Conservation (phyloP, 1,140 invertebrate species). For the Neodiprion virginianus region DNA sequence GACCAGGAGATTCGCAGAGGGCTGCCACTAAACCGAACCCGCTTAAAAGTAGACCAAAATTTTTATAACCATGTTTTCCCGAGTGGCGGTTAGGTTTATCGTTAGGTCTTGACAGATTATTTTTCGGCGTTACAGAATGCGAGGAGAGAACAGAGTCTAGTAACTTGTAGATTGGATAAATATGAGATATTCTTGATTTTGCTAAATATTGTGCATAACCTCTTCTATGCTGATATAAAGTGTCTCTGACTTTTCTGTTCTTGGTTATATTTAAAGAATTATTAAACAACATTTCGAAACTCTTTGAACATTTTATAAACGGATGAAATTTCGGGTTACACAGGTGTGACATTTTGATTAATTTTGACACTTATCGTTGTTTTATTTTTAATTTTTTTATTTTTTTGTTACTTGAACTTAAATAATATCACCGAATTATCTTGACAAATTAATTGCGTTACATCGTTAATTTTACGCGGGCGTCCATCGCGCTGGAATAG, state of each 20-base stretch:
- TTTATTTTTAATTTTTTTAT: too few relatives aligned
- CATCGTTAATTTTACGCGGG: too few relatives aligned
- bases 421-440: too few relatives aligned
- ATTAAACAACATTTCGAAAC: slow-evolving; percentile 16
- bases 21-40: slow-evolving; percentile 37
- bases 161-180: slow-evolving; percentile 26
- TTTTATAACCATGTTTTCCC: slow-evolving; percentile 17
- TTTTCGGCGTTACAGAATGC: slow-evolving; percentile 5
- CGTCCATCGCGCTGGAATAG: too few relatives aligned
- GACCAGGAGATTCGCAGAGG: slow-evolving; percentile 34
- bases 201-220: slow-evolving; percentile 33
- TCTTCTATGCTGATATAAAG: slow-evolving; percentile 17
- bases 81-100: slow-evolving; percentile 5
- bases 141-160: slow-evolving; percentile 9
- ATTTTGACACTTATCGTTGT: not conserved
- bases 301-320: slow-evolving; percentile 13
- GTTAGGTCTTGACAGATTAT: slow-evolving; percentile 8
- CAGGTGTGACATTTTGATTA: slow-evolving; percentile 38
- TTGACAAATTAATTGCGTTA: too few relatives aligned
- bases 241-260: not conserved
- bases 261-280: slow-evolving; percentile 11
- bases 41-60: slow-evolving; percentile 33
- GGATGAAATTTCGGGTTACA: slow-evolving; percentile 26
- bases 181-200: slow-evolving; percentile 9
- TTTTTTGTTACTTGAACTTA: too few relatives aligned